These are phyloP conservation scores for Lacerta agilis DNA, from an alignment of 2,797 vertebrate species.

Conservation along the genomic window DNA sequence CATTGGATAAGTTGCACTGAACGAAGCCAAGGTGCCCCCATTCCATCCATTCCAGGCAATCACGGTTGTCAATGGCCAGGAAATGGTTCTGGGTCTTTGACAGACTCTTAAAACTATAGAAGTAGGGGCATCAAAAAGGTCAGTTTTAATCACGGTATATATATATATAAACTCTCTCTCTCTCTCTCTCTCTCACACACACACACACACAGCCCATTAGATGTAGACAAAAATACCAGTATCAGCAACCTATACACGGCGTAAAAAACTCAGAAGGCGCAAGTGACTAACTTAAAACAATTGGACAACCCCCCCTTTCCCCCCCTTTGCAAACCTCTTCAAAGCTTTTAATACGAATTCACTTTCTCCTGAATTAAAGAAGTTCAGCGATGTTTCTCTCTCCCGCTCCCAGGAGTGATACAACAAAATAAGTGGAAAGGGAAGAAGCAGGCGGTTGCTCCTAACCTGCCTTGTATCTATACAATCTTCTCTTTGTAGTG, in stretches of 20 bases:
- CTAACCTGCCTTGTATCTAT: background rate
- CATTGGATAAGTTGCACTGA: background rate
- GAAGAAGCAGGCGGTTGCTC: background rate
- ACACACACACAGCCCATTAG: background rate
- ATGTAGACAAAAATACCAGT: background rate
- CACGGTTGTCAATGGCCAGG: background rate
- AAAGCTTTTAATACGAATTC: background rate
- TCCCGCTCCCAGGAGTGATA: constrained; percentile 1
- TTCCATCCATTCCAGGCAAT: constrained; percentile 15
- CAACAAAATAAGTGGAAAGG: background rate
- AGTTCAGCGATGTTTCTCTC: background rate
- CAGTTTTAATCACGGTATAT: background rate
- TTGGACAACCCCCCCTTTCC: background rate
- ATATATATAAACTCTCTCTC: background rate
- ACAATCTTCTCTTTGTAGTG: background rate
- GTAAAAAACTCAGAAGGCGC: background rate
- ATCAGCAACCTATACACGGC: background rate
- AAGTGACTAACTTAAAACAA: constrained; percentile 40
- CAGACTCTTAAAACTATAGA: constrained; percentile 1
- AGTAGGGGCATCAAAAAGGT: background rate
- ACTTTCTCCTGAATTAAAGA: background rate
- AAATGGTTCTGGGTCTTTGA: constrained; percentile 10
- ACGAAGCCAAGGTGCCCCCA: constrained; percentile 7
- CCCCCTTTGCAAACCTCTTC: background rate
- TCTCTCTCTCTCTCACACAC: background rate